These are phyloP conservation scores for Dysmachus trigonus DNA, from an alignment of 2,888 invertebrate species.

Conservation along the genomic window DNA sequence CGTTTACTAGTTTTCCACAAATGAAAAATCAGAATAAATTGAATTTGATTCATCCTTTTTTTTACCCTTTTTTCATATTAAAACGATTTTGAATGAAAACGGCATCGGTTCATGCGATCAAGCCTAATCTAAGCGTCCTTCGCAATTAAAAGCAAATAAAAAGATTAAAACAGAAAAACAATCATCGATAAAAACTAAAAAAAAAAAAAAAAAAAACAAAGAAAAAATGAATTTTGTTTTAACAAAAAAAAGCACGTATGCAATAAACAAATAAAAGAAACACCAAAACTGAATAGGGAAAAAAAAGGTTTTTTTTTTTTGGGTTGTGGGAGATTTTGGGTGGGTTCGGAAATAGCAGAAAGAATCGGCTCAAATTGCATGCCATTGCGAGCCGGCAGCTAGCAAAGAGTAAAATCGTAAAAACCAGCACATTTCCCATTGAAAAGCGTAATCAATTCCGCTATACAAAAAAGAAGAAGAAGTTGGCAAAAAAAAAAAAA, in stretches of 20 bases:
- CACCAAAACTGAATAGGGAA: neutral
- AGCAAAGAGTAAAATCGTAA: constrained; percentile 15
- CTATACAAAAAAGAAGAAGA: neutral
- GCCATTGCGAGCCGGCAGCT: neutral
- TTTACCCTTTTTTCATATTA: neutral
- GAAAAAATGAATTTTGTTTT: neutral
- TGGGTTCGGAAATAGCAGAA: neutral
- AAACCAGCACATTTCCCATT: constrained; percentile 14
- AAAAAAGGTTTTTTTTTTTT: neutral
- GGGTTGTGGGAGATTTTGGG: neutral
- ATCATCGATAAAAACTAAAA: neutral
- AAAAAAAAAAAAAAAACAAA: neutral
- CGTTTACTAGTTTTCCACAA: neutral
- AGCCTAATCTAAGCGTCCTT: neutral
- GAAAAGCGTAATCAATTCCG: constrained; percentile 20
- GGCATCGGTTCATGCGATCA: neutral
- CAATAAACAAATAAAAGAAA: neutral
- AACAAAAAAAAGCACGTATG: neutral
- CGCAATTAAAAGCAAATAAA: neutral
- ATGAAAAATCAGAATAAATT: neutral
- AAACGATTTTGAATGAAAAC: neutral
- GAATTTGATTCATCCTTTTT: neutral
- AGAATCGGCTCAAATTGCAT: neutral
- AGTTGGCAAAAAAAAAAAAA: neutral
- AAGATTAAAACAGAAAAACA: neutral